Base-by-base conservation (phyloP, 2,113 vertebrate genomes). In the Pelusios castaneus region DNA sequence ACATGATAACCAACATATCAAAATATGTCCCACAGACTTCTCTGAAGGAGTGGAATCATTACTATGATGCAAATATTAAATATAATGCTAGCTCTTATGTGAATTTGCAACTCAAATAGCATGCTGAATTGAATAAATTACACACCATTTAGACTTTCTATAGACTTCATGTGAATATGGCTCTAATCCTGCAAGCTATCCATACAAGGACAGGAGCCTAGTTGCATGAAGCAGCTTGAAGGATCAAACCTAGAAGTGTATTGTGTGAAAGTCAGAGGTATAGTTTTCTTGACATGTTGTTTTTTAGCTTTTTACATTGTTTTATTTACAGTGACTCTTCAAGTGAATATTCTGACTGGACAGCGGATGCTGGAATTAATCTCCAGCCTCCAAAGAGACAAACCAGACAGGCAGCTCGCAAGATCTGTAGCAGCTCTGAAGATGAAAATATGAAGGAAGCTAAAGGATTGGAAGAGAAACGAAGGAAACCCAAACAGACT, bases 321-420 rank as follows among this genome's bases (percentile, higher is more conserved):
- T 67, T 90, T 78, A 49, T 67, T 81, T 90, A 2, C 94, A 99
- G 99, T 78, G 99, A 99, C 97, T 99, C 99, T 19, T 99, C 99
- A 76, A 99, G 99, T 95, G 99, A 99, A 87, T 99, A 99, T 97
- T 99, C 99, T 2, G 99, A 99, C 96, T 99, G 99, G 99, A 99
- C 99, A 31, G 99, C 99, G 49, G 99, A 99, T 94, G 99, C 99
- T 27, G 99, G 99, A 19, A 99, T 99, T 96, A 99, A 99, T 98
- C 99, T 99, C 51, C 99, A 99, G 91, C 99, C 99, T 11, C 99
- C 99, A 3, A 99, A 99, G 96, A 98, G 99, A 89, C 97, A 98
- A 60, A 98, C 98, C 73, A 98, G 99, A 94, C 98, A 99, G 96
- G 98, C 98, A 22, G 98, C 98, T 21, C 98, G 97, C 89, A 98